phyloP scores from a whole-genome alignment of 2,888 invertebrate genomes.

The Synanthedon andrenaeformis region DNA sequence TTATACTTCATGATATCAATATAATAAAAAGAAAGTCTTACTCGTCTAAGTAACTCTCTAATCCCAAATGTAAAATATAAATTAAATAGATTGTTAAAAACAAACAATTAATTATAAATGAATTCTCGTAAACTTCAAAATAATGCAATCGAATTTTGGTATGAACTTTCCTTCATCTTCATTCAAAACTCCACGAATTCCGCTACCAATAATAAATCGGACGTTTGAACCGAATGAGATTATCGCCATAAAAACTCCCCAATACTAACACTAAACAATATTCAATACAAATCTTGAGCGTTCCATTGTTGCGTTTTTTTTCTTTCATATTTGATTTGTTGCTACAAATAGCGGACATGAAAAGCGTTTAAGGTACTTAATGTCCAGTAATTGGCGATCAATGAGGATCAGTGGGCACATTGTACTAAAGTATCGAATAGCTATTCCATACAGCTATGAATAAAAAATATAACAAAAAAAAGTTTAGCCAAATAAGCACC shows the following conservation, averaged over 20 bases:
- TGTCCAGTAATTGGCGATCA: conserved; percentile 71
- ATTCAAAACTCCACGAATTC: too few species aligned
- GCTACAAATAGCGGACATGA: conserved; percentile 64
- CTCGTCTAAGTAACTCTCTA: too few species aligned
- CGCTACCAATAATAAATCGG: background rate
- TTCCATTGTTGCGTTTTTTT: conserved; percentile 43
- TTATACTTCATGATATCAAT: too few species aligned
- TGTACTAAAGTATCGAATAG: conserved; percentile 58
- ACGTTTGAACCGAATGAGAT: conserved; percentile 42
- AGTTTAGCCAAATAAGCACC: conserved; percentile 34
- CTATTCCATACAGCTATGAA: conserved; percentile 28
- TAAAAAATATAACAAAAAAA: conserved; percentile 42
- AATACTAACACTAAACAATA: conserved; percentile 14
- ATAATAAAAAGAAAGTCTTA: too few species aligned
- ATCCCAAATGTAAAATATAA: too few species aligned
- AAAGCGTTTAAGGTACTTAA: conserved; percentile 68
- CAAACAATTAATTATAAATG: too few species aligned
- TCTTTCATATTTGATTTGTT: conserved; percentile 62
- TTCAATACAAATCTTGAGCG: conserved; percentile 55
- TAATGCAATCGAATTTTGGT: too few species aligned
- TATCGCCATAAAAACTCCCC: conserved; percentile 44
- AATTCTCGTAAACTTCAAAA: too few species aligned
- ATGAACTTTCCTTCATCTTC: too few species aligned
- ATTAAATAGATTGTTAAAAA: too few species aligned
- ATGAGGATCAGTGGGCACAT: conserved; percentile 70